Conservation (phyloP, 2,797 vertebrate species). For the Falco cherrug region DNA sequence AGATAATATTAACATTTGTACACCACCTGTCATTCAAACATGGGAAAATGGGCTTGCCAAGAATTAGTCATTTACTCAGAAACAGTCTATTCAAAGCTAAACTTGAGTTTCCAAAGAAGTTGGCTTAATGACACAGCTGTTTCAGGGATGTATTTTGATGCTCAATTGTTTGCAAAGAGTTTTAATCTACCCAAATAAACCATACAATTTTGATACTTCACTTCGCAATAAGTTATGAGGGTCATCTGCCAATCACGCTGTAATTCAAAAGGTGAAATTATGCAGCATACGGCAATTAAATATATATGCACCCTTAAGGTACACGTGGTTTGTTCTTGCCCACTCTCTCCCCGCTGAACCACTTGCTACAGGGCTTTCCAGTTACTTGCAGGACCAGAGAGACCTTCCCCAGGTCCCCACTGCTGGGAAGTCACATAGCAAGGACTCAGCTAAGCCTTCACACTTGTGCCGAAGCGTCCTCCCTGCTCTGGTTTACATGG, state of each 20-base stretch:
- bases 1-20: neutral
- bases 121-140: neutral
- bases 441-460: neutral
- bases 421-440: neutral
- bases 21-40: neutral
- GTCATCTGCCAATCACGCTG: neutral
- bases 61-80: neutral
- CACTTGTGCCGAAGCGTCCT: neutral
- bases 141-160: neutral
- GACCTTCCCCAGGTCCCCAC: neutral
- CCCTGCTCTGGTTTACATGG: neutral
- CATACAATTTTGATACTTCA: neutral
- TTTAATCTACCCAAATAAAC: neutral
- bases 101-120: neutral
- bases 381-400: neutral
- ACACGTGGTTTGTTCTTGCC: neutral
- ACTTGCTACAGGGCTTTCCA: neutral
- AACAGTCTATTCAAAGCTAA: neutral
- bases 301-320: rapidly evolving
- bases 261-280: neutral
- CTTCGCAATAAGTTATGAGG: neutral
- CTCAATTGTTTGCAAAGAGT: neutral
- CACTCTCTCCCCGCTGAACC: neutral
- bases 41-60: neutral
- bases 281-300: rapidly evolving